Percentiles rank a stretch among this genome's conserved stretches.
These are phyloP conservation scores for Chelidonichthys spinosus DNA, from an alignment of 2,797 vertebrate species.

Conservation along the genomic window DNA sequence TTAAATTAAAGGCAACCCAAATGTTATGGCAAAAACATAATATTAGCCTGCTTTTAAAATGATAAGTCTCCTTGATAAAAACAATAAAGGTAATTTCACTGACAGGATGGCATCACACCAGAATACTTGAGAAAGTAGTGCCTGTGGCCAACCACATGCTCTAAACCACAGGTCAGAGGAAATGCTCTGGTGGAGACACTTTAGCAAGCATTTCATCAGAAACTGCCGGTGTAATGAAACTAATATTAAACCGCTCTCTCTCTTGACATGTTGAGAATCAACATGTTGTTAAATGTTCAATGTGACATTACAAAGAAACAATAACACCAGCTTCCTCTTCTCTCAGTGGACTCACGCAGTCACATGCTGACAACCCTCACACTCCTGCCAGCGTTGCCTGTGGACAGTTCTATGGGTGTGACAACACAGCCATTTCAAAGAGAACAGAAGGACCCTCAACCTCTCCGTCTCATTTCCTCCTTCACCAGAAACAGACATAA, in stretches of 20 bases:
- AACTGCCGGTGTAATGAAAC: constrained; percentile 17
- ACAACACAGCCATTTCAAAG: constrained; percentile 12
- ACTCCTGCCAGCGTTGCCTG: background rate
- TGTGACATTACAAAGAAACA: constrained; percentile 12
- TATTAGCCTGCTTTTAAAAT: background rate
- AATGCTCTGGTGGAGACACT: constrained; percentile 16
- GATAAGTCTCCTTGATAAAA: background rate
- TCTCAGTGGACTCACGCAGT: constrained; percentile 33
- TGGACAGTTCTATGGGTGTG: constrained; percentile 12
- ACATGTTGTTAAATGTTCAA: background rate
- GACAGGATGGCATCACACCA: background rate
- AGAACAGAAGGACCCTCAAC: constrained; percentile 27
- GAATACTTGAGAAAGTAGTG: background rate
- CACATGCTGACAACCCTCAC: constrained; percentile 15
- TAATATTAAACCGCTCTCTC: background rate
- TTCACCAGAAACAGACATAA: background rate
- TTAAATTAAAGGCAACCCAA: background rate
- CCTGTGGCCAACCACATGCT: constrained; percentile 1
- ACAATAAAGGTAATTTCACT: constrained; percentile 18
- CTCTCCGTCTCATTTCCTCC: constrained; percentile 30
- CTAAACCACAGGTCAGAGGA: constrained; percentile 66
- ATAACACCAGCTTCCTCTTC: constrained; percentile 53
- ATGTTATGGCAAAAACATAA: background rate
- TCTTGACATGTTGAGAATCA: background rate
- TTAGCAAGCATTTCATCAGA: constrained; percentile 35